Conservation (phyloP, 1,140 invertebrate species). For the Eumaeus atala region DNA sequence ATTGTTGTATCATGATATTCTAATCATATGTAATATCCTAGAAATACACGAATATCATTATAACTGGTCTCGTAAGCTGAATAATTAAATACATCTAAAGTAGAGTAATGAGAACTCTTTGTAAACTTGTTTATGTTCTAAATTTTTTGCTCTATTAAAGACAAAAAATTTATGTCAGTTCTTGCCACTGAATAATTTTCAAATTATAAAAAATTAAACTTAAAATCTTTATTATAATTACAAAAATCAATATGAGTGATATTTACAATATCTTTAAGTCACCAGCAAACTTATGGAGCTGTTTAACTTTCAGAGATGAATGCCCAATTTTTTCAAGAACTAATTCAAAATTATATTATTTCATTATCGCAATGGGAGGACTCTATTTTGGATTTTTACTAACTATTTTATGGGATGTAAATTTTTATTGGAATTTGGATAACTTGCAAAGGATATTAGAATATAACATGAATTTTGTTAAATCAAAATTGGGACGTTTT, state of each 20-base stretch:
- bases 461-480: constrained; percentile 40
- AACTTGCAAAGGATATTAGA: constrained; percentile 40
- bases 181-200: too few species aligned
- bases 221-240: constrained; percentile 12
- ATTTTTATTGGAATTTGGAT: constrained; percentile 49
- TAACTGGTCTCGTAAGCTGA: too few species aligned
- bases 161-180: too few species aligned
- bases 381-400: constrained; percentile 41
- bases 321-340: constrained; percentile 41
- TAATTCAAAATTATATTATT: constrained; percentile 46
- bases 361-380: constrained; percentile 30
- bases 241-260: constrained; percentile 28
- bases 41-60: too few species aligned
- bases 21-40: too few species aligned
- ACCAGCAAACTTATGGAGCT: constrained; percentile 51
- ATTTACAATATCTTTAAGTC: constrained; percentile 23
- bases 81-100: too few species aligned
- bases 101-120: too few species aligned
- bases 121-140: too few species aligned
- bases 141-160: too few species aligned
- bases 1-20: too few species aligned
- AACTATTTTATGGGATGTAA: constrained; percentile 42
- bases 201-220: neutral
- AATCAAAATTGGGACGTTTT: constrained; percentile 44
- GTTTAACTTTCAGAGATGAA: constrained; percentile 40